Percentiles rank a stretch among this genome's conserved stretches.
phyloP scores from a whole-genome alignment of 2,797 vertebrate species.

The Tragopan temminckii region DNA sequence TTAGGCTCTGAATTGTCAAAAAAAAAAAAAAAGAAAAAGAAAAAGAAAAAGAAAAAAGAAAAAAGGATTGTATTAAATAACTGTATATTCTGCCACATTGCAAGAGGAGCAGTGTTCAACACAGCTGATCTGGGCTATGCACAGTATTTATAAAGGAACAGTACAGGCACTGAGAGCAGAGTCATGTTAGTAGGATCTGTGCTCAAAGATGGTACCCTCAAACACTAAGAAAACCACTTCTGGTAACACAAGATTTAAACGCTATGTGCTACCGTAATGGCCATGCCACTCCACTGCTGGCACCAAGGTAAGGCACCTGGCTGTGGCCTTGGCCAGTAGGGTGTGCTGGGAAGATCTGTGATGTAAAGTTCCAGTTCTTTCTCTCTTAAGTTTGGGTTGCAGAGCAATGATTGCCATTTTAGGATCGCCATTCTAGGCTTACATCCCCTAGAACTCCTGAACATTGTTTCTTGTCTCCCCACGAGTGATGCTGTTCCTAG shows the following conservation, averaged over 20 bases:
- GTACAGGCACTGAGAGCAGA: background rate
- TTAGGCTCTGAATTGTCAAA: background rate
- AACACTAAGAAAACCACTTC: background rate
- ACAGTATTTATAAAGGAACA: background rate
- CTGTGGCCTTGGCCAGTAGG: background rate
- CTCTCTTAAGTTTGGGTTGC: background rate
- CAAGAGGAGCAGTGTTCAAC: background rate
- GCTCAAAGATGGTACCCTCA: background rate
- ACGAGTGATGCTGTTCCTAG: background rate
- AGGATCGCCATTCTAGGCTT: background rate
- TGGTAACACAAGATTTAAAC: background rate
- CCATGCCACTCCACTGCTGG: background rate
- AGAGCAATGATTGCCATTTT: background rate
- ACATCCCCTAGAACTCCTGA: background rate
- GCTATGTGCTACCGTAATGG: background rate
- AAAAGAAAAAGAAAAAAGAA: too few relatives aligned
- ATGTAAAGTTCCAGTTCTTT: background rate
- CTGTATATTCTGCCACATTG: background rate
- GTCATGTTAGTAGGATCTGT: background rate
- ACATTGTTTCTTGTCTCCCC: background rate
- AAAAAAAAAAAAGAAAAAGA: background rate
- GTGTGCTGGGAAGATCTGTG: background rate
- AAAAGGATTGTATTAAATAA: background rate
- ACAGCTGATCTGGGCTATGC: background rate
- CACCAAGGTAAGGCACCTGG: background rate